Percentiles rank a stretch among this genome's conserved stretches.
Conservation (phyloP, 2,113 vertebrate species). For the Tachysurus fulvidraco region DNA sequence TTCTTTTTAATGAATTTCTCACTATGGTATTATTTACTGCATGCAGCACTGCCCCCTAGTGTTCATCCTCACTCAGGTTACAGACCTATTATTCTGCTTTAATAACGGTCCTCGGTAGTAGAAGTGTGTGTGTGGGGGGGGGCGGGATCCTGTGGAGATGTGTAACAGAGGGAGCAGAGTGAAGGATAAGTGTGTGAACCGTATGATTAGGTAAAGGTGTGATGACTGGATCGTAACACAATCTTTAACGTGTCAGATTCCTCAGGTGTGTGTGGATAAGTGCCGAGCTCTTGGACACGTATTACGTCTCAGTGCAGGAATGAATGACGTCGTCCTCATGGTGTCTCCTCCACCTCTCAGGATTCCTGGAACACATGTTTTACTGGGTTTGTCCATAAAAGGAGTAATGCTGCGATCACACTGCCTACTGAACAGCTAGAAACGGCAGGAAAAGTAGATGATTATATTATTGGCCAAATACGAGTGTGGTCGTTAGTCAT, state of each 20-base stretch:
- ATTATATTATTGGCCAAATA: too few relatives aligned
- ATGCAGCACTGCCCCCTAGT: background rate
- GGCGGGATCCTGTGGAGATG: too few relatives aligned
- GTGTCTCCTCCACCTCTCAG: background rate
- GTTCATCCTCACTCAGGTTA: background rate
- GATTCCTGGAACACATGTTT: conserved; percentile 13
- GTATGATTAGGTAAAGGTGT: background rate
- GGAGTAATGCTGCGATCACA: background rate
- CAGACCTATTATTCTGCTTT: background rate
- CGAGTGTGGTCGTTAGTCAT: too few relatives aligned
- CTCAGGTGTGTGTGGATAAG: background rate
- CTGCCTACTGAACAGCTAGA: background rate
- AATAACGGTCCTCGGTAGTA: background rate
- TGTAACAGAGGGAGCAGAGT: background rate
- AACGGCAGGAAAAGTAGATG: too few relatives aligned
- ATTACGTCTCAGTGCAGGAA: background rate
- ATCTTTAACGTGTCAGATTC: background rate
- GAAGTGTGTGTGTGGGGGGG: too few relatives aligned
- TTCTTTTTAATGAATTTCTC: background rate
- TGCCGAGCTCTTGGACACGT: background rate
- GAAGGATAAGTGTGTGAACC: background rate
- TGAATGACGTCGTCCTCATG: background rate
- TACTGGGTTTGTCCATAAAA: conserved; percentile 1
- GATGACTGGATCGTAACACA: background rate
- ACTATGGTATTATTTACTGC: background rate